Conservation (phyloP, 2,888 invertebrate species). For the Pandemis cinnamomeana region DNA sequence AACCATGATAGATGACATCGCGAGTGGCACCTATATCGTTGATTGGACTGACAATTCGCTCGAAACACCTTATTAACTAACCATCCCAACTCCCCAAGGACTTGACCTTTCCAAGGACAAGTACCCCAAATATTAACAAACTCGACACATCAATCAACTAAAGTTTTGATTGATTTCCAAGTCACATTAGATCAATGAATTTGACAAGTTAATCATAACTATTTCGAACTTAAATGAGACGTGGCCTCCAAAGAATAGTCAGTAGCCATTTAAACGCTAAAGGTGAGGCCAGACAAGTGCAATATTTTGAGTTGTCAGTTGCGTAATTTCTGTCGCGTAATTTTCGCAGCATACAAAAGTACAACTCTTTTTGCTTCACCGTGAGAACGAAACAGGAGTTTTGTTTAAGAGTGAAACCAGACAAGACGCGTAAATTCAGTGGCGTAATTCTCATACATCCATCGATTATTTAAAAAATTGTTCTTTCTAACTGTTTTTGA, state of each 20-base stretch:
- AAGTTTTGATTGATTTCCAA: conserved; percentile 38
- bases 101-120: conserved; percentile 15
- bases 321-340: too few species aligned
- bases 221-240: conserved; percentile 31
- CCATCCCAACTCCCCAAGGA: neutral
- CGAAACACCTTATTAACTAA: neutral
- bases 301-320: too few species aligned
- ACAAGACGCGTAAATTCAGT: too few species aligned
- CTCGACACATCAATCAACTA: conserved; percentile 24
- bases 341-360: too few species aligned
- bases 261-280: conserved; percentile 16
- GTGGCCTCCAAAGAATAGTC: conserved; percentile 31
- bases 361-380: too few species aligned
- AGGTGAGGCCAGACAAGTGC: too few species aligned
- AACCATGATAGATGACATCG: too few species aligned
- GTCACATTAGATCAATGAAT: conserved; percentile 24
- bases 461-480: too few species aligned
- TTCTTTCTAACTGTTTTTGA: too few species aligned
- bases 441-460: too few species aligned
- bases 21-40: neutral
- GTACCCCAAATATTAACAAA: conserved; percentile 8
- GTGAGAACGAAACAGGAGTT: too few species aligned
- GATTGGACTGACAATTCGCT: neutral
- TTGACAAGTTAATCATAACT: conserved; percentile 32
- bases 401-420: too few species aligned